Base-by-base conservation (phyloP, 2,113 vertebrate species). In the Cochlearius cochlearius region DNA sequence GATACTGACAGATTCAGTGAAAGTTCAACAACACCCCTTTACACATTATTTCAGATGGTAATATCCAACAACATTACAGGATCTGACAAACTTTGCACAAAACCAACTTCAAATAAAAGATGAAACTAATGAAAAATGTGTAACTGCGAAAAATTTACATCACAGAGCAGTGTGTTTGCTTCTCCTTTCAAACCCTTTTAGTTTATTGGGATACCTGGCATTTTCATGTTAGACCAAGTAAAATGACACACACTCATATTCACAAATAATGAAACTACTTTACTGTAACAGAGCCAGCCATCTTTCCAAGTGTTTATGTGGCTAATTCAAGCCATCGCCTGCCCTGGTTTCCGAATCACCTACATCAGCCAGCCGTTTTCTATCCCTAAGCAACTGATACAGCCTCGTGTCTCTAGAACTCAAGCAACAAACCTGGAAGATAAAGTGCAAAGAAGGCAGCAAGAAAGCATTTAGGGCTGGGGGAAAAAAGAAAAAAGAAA, bases 371-470 rank as follows among this genome's bases (percentile, higher is more conserved):
- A 45, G 74, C n/a, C 3, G 11, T 25, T 73, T 47, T 39, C 68
- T 25, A 36, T 36, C 73, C 83, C 92, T 32, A n/a, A 69, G 22
- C 78, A 56, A 88, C 56, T 41, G 71, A 68, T 41, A 45, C 27
- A n/a, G 72, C 50, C 41, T 62, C 8, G 0, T 11, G 52, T 66
- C 62, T 50, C 66, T 52, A 47, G 52, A 91, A 58, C 89, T 52
- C 74, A 10, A 63, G 88, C 80, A 84, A 85, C 73, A 89, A 81
- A 63, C 76, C 76, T 72, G 77, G 88, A 74, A 83, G 75, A 95
- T 19, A 84, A 86, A 84, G 95, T 68, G 96, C 92, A 94, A 91
- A 86, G 83, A 71, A 96, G 72, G 64, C 79, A 81, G 90, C 64
- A 88, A 93, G 69, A 77, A 96, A 92, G 83, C 76, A 78, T 91